Evolutionary conservation across 2,113 vertebrate species (phyloP).

Genomic region (Esox niger): DNA sequence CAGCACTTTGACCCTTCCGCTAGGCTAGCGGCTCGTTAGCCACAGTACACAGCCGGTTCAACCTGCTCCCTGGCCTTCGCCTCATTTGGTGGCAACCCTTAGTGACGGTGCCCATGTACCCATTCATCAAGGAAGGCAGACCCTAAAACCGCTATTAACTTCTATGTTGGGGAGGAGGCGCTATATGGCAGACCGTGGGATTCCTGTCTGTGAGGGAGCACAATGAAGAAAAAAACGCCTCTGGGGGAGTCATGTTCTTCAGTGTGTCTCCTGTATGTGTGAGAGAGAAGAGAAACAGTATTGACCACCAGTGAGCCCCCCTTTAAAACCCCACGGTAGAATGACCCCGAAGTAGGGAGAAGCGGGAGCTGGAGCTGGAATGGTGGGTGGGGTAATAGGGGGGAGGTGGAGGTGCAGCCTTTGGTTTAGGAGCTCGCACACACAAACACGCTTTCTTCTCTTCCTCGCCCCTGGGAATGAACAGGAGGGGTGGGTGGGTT

Average conservation of each 20-base stretch:
- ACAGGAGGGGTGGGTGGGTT: background rate
- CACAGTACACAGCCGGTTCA: constrained; percentile 42
- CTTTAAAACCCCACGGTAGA: constrained; percentile 61
- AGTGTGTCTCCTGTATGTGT: background rate
- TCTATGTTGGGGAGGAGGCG: background rate
- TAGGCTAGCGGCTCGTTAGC: constrained; percentile 56
- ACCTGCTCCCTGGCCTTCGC: constrained; percentile 49
- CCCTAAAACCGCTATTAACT: too few relatives aligned
- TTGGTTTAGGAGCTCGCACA: constrained; percentile 33
- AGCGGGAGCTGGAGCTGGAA: constrained; percentile 44
- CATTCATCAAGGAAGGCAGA: too few relatives aligned
- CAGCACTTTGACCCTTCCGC: constrained; percentile 74
- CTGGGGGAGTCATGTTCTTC: constrained; percentile 2
- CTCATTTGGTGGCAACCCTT: constrained; percentile 43
- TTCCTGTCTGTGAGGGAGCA: background rate
- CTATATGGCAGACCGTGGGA: background rate
- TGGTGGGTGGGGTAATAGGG: constrained; percentile 45
- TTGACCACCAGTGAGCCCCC: constrained; percentile 3
- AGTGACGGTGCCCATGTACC: too few relatives aligned
- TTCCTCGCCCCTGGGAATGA: constrained; percentile 24
- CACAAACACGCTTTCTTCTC: constrained; percentile 23
- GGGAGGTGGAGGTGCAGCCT: constrained; percentile 11
- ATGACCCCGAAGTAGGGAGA: constrained; percentile 60
- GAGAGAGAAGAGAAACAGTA: background rate
- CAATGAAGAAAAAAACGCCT: background rate